Conservation (phyloP, 2,797 vertebrate genomes). For the Lacerta bilineata region DNA sequence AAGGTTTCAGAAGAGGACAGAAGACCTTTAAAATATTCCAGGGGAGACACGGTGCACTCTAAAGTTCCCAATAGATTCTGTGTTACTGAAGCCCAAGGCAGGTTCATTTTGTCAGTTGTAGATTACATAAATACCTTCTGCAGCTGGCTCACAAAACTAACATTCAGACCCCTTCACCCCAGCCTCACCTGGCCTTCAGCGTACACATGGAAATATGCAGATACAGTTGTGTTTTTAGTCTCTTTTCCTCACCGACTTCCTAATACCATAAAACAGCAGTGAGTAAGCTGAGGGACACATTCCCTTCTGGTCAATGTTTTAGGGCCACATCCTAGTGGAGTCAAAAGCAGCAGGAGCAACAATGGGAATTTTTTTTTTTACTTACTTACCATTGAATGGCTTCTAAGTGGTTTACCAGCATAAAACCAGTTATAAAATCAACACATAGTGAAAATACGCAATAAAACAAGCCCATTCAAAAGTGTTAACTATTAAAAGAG, state of each 20-base stretch:
- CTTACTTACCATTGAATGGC: too few relatives aligned
- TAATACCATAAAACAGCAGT: constrained; percentile 38
- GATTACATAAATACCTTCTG: constrained; percentile 72
- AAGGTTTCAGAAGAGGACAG: constrained; percentile 68
- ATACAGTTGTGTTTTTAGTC: constrained; percentile 50
- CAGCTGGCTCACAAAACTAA: constrained; percentile 60
- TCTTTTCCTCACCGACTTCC: constrained; percentile 52
- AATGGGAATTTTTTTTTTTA: too few relatives aligned
- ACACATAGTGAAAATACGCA: too few relatives aligned
- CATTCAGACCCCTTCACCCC: constrained; percentile 43
- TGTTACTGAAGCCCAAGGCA: constrained; percentile 45
- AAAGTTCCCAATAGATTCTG: constrained; percentile 56
- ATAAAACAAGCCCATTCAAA: too few relatives aligned
- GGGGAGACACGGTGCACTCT: constrained; percentile 66
- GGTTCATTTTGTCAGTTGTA: constrained; percentile 48
- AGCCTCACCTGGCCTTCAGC: constrained; percentile 45
- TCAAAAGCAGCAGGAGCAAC: too few relatives aligned
- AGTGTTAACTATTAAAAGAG: too few relatives aligned
- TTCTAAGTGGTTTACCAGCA: too few relatives aligned
- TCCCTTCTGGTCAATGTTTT: too few relatives aligned
- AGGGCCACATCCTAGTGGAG: too few relatives aligned
- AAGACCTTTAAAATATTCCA: constrained; percentile 72
- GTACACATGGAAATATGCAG: constrained; percentile 49
- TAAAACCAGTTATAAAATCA: too few relatives aligned
- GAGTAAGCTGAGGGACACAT: too few relatives aligned